These are phyloP conservation scores for Petrocephalus zakoni DNA, from an alignment of 2,113 vertebrate species.

Conservation along the genomic window DNA sequence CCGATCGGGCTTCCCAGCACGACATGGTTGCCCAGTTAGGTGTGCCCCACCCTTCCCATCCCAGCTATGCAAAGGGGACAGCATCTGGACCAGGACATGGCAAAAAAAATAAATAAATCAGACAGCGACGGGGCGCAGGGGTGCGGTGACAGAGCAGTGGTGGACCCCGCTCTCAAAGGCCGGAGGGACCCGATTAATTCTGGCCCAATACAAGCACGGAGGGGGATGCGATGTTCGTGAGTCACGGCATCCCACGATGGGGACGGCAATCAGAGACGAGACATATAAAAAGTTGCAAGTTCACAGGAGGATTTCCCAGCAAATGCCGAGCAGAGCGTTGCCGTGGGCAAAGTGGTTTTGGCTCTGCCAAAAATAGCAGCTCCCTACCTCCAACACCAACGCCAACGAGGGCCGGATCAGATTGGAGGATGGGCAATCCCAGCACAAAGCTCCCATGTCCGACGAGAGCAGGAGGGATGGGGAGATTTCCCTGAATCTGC, in stretches of 20 bases:
- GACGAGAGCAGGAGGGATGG: no score
- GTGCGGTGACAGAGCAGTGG: not conserved
- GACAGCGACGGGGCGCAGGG: not conserved
- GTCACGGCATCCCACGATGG: not conserved
- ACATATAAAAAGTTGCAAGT: not conserved
- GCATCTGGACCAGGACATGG: no score
- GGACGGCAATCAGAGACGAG: not conserved
- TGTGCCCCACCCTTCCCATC: not conserved
- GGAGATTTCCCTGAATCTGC: slow-evolving; percentile 45
- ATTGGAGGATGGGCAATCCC: not conserved
- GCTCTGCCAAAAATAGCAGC: not conserved
- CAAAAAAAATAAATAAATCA: not conserved
- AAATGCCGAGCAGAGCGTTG: not conserved
- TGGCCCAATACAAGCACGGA: not conserved
- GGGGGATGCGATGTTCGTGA: not conserved
- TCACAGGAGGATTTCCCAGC: not conserved
- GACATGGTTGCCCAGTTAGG: not conserved
- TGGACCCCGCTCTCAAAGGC: not conserved
- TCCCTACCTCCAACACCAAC: not conserved
- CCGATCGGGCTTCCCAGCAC: not conserved
- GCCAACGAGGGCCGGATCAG: slow-evolving; percentile 39
- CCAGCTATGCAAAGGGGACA: not conserved
- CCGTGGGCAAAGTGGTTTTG: not conserved
- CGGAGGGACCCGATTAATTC: not conserved
- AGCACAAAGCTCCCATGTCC: no score